These are phyloP conservation scores for Rhagoletis zephyria DNA, from an alignment of 1,140 invertebrate species.

Conservation along the genomic window DNA sequence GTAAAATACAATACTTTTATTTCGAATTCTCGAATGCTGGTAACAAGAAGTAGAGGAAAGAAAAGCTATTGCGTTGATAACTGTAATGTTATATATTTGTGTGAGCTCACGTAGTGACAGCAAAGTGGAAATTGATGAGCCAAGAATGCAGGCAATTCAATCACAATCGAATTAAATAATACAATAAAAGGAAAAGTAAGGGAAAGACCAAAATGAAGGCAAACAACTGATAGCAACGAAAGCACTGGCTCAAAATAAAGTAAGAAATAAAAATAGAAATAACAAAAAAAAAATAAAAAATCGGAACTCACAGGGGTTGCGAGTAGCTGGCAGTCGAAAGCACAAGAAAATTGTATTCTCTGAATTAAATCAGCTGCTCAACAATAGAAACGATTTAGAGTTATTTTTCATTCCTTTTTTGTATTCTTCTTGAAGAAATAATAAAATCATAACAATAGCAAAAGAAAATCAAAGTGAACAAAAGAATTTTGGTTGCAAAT, in stretches of 20 bases:
- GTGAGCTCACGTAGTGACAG: not conserved
- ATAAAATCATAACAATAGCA: constrained; percentile 3
- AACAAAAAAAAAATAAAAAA: too few relatives aligned
- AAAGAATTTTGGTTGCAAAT: not conserved
- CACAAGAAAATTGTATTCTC: too few relatives aligned
- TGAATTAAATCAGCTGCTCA: not conserved
- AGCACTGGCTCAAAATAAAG: not conserved
- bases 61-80: not conserved
- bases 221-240: not conserved
- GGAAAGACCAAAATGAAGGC: not conserved
- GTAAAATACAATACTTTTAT: constrained; percentile 24
- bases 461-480: not conserved
- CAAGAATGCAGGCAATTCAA: not conserved
- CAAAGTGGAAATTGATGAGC: not conserved
- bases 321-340: too few relatives aligned
- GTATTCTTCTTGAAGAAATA: not conserved
- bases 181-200: not conserved
- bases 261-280: too few relatives aligned
- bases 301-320: too few relatives aligned
- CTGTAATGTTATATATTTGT: not conserved
- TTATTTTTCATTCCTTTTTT: not conserved
- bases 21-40: not conserved
- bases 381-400: not conserved
- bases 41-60: not conserved
- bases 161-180: constrained; percentile 13